A percentile compares a stretch with the other conserved stretches of the same genome.
phyloP scores from a whole-genome alignment of 2,888 invertebrate species.

The Anodontia alba region DNA sequence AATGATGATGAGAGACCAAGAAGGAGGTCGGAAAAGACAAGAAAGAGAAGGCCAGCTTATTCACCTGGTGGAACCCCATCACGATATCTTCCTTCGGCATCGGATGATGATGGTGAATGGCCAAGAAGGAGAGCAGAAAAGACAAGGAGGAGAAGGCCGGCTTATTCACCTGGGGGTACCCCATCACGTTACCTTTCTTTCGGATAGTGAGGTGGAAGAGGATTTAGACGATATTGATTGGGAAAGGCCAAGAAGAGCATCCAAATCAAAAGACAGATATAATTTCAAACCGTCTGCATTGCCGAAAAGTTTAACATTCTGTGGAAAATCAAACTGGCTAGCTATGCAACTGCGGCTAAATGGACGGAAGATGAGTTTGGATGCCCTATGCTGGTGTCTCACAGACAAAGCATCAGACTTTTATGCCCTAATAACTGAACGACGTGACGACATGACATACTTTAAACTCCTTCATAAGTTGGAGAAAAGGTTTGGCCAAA shows the following conservation, averaged over 20 bases:
- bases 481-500: conserved; percentile 18
- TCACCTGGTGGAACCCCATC: no score
- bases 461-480: conserved; percentile 17
- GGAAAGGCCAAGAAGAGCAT: no score
- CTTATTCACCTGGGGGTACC: neutral
- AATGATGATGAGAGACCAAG: no score
- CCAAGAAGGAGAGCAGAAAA: neutral
- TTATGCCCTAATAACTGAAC: neutral
- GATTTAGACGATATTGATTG: no score
- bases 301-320: no score
- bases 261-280: no score
- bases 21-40: no score
- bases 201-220: neutral
- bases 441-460: conserved; percentile 6
- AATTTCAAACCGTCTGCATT: no score
- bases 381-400: neutral
- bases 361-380: neutral
- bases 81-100: no score
- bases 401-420: neutral
- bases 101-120: neutral
- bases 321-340: no score
- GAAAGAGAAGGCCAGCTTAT: no score
- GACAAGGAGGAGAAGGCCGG: neutral
- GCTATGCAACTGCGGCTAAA: neutral
- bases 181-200: neutral